phyloP scores from a whole-genome alignment of 2,888 invertebrate species.

The Cepaea hortensis region DNA sequence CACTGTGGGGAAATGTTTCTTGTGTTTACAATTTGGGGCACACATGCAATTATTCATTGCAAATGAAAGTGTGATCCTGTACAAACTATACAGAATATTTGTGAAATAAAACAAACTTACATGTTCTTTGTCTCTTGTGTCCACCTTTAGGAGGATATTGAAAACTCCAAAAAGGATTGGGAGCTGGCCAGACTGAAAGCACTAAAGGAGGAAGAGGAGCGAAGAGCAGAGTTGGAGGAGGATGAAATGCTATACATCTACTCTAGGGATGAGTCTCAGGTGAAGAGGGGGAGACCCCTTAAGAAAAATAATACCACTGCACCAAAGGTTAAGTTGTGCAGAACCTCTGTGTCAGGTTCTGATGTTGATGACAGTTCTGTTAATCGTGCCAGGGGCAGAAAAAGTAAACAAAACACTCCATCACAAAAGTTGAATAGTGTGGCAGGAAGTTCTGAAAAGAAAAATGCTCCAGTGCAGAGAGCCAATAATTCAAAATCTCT shows the following conservation, averaged over 20 bases:
- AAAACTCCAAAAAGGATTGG: conserved; percentile 85
- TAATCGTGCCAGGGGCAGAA: conserved; percentile 1
- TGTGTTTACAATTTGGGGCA: too few species aligned
- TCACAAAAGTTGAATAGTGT: conserved; percentile 27
- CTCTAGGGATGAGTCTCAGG: conserved; percentile 88
- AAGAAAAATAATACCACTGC: conserved; percentile 12
- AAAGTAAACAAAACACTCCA: conserved; percentile 28
- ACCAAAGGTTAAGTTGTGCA: conserved; percentile 21
- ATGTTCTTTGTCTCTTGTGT: not conserved
- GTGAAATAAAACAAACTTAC: too few species aligned
- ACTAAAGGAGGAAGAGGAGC: conserved; percentile 78
- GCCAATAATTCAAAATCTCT: conserved; percentile 13
- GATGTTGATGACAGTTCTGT: conserved; percentile 40
- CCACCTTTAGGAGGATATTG: conserved; percentile 81
- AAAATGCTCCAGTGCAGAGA: not conserved
- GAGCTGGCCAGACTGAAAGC: conserved; percentile 84
- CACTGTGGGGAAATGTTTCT: too few species aligned
- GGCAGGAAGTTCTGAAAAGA: conserved; percentile 9
- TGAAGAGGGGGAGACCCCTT: conserved; percentile 75
- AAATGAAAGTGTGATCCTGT: too few species aligned
- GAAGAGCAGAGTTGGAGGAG: conserved; percentile 75
- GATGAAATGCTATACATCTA: conserved; percentile 84
- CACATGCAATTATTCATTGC: too few species aligned
- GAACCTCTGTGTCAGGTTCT: conserved; percentile 27
- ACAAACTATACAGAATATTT: too few species aligned